These are phyloP conservation scores for Pseudeuparius sepicola DNA, from an alignment of 2,888 invertebrate genomes.

Conservation along the genomic window DNA sequence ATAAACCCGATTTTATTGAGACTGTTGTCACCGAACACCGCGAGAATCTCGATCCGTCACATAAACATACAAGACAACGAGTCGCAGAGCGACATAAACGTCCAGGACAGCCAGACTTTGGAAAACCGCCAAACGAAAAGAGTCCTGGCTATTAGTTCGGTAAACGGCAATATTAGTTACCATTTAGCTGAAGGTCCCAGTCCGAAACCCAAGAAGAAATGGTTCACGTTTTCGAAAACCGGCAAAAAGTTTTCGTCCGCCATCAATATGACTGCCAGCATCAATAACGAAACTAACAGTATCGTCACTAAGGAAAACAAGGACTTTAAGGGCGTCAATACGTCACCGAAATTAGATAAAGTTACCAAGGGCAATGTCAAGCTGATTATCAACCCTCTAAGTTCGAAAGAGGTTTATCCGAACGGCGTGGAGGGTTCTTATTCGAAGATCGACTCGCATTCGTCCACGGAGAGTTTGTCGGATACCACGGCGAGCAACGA, in stretches of 20 bases:
- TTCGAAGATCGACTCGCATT: constrained; percentile 33
- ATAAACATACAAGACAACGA: constrained; percentile 51
- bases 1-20: constrained; percentile 68
- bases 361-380: constrained; percentile 34
- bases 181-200: constrained; percentile 43
- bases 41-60: constrained; percentile 70
- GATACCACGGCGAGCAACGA: constrained; percentile 31
- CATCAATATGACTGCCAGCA: constrained; percentile 36
- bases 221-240: constrained; percentile 37
- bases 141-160: constrained; percentile 73
- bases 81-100: constrained; percentile 31
- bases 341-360: constrained; percentile 28
- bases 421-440: constrained; percentile 37
- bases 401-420: constrained; percentile 38
- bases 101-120: constrained; percentile 29
- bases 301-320: constrained; percentile 37
- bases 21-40: constrained; percentile 67
- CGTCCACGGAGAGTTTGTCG: constrained; percentile 35
- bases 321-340: constrained; percentile 34
- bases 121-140: constrained; percentile 42
- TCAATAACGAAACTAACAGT: constrained; percentile 35
- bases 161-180: constrained; percentile 67
- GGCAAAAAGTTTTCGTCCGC: constrained; percentile 22
- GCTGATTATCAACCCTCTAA: constrained; percentile 38
- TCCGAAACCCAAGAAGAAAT: constrained; percentile 36